Evolutionary conservation across 2,888 invertebrate species (phyloP), one percentile per base, ranked within the genome.

Genomic region (Mylabris sibirica): DNA sequence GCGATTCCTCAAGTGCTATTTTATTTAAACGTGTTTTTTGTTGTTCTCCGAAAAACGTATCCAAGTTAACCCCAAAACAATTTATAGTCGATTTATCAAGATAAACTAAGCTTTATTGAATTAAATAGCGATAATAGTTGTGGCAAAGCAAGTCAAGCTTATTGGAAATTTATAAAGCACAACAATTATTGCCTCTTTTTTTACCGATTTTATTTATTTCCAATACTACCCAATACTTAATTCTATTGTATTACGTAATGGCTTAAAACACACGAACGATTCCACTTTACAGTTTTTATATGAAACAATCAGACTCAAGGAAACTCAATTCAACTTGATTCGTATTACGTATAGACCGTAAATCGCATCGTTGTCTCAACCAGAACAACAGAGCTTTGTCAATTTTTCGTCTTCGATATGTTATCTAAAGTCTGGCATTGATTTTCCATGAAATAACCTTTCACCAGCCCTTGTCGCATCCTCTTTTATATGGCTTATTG

Each of bases 81-180:
- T 82, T 82, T 82, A 83, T 82, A 77, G 81, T 76, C 82, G 79
- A 82, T 82, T 82, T 82, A 82, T 82, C 81, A 79, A 79, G 82
- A 82, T 82, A 81, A 81, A 81, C 80, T 79, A 78, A 77, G 79
- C 79, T 80, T 82, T 82, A 83, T 83, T 82, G 83, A 83, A 83
- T 83, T 82, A 83, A 82, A 82, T 78, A 78, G 81, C 81, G 81
- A 82, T 83, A 83, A 83, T 82, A 77, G 81, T 72, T 65, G 68
- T 71, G 73, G 74, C 74, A 72, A 72, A 75, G 12, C 73, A 76
- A 71, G 70, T 72, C 70, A 74, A 73, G 73, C 71, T 73, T 72
- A 74, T 74, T 70, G 73, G 72, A 75, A 76, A 76, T 78, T 79
- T 79, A 78, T 77, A 76, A 75, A 76, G 72, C 69, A 60, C 64